A percentile compares a stretch with the other conserved stretches of the same genome.
Evolutionary conservation across 2,797 vertebrate genomes (phyloP).

Genomic region (Echeneis naucrates): DNA sequence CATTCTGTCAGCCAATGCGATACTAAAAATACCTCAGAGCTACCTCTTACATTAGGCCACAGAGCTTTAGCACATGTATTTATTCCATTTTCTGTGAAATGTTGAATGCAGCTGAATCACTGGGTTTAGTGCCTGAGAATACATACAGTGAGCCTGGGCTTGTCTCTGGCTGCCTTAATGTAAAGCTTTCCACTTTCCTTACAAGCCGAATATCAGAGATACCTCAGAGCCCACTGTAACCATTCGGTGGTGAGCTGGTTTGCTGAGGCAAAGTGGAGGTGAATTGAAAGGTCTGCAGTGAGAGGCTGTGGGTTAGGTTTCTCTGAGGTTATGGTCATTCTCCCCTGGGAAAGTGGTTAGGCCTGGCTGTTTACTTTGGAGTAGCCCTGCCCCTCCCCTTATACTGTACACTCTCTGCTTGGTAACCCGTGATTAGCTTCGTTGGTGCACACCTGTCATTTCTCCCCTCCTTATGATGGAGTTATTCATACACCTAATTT

Average conservation of each 20-base stretch:
- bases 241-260: slow-evolving; percentile 81
- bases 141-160: slow-evolving; percentile 1
- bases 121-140: slow-evolving; percentile 10
- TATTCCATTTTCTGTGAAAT: slow-evolving; percentile 13
- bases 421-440: slow-evolving; percentile 71
- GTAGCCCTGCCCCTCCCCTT: slow-evolving; percentile 74
- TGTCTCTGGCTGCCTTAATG: slow-evolving; percentile 23
- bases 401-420: slow-evolving; percentile 56
- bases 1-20: slow-evolving; percentile 31
- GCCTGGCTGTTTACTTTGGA: slow-evolving; percentile 85
- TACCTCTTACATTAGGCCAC: slow-evolving; percentile 5
- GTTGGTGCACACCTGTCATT: slow-evolving; percentile 71
- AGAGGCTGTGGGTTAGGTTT: slow-evolving; percentile 83
- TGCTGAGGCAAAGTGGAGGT: slow-evolving; percentile 76
- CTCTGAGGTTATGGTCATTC: slow-evolving; percentile 86
- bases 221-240: slow-evolving; percentile 81
- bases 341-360: slow-evolving; percentile 86
- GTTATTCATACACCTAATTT: slow-evolving; percentile 12
- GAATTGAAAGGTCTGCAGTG: slow-evolving; percentile 79
- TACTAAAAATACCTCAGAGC: slow-evolving; percentile 36
- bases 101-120: neutral
- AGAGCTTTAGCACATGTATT: slow-evolving; percentile 5
- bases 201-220: slow-evolving; percentile 61
- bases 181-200: slow-evolving; percentile 47
- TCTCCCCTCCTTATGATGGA: slow-evolving; percentile 36